Conservation (phyloP, 2,113 vertebrate species). For the Dinomys branickii region DNA sequence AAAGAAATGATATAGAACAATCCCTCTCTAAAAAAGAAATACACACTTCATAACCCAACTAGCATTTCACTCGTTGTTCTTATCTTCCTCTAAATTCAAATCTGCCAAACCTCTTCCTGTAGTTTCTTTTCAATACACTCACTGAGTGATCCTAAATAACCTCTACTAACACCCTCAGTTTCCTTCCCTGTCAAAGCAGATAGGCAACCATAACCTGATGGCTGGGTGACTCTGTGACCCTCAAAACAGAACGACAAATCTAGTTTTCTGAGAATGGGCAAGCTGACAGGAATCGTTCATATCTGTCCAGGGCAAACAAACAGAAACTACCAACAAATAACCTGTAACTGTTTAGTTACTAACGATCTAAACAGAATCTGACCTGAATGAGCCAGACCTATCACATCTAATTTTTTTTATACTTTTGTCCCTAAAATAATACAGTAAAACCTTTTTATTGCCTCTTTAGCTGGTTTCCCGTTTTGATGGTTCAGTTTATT, state of each 20-base stretch:
- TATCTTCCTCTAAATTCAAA: slow-evolving; percentile 64
- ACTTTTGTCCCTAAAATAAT: neutral
- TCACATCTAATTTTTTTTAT: neutral
- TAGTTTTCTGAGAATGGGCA: slow-evolving; percentile 61
- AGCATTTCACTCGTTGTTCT: neutral
- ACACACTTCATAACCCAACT: neutral
- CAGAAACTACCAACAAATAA: slow-evolving; percentile 46
- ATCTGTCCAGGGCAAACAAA: slow-evolving; percentile 53
- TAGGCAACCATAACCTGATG: slow-evolving; percentile 61
- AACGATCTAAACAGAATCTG: slow-evolving; percentile 40
- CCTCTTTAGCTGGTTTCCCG: neutral
- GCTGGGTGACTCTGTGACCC: slow-evolving; percentile 58
- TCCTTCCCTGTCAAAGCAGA: slow-evolving; percentile 66
- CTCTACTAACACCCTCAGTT: slow-evolving; percentile 64
- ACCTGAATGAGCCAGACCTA: slow-evolving; percentile 22
- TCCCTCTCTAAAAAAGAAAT: neutral
- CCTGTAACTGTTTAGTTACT: neutral
- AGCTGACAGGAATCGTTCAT: slow-evolving; percentile 64
- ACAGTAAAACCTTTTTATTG: neutral
- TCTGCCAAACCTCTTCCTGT: slow-evolving; percentile 46
- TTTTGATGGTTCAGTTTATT: slow-evolving; percentile 42
- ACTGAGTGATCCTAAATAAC: slow-evolving; percentile 58
- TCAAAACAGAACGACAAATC: slow-evolving; percentile 64
- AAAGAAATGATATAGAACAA: neutral
- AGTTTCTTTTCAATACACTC: slow-evolving; percentile 52